Evolutionary conservation across 2,888 invertebrate genomes (phyloP).

Genomic region (Meganola albula): DNA sequence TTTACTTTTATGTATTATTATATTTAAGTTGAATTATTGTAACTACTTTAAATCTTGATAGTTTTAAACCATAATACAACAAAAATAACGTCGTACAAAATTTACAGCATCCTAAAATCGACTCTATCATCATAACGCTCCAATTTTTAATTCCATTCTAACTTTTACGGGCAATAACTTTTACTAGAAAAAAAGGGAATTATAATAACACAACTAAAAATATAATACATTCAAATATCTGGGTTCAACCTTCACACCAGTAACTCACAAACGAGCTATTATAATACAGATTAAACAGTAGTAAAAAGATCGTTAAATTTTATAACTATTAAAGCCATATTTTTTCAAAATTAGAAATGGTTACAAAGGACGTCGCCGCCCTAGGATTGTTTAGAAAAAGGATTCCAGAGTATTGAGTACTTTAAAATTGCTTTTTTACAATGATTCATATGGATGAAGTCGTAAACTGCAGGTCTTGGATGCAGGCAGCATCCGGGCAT

Average conservation of each 20-base stretch:
- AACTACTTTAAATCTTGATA: too few relatives aligned
- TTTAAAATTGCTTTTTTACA: slow-evolving; percentile 46
- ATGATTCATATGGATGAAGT: slow-evolving; percentile 54
- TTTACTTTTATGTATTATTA: too few relatives aligned
- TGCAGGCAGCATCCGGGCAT: slow-evolving; percentile 38
- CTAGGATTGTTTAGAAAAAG: slow-evolving; percentile 46
- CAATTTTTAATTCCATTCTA: slow-evolving; percentile 9
- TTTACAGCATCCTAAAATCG: too few relatives aligned
- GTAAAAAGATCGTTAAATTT: slow-evolving; percentile 69
- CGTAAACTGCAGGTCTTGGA: slow-evolving; percentile 50
- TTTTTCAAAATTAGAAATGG: slow-evolving; percentile 62
- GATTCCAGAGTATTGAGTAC: slow-evolving; percentile 52
- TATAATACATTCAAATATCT: slow-evolving; percentile 12
- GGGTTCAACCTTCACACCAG: slow-evolving; percentile 35
- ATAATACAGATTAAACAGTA: slow-evolving; percentile 69
- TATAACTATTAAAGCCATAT: slow-evolving; percentile 61
- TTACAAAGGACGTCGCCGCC: slow-evolving; percentile 58
- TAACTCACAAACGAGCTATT: slow-evolving; percentile 53
- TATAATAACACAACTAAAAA: slow-evolving; percentile 22
- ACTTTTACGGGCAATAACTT: slow-evolving; percentile 19
- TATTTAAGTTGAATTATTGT: too few relatives aligned
- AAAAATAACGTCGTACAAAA: too few relatives aligned
- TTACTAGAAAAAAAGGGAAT: slow-evolving; percentile 20
- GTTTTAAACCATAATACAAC: too few relatives aligned
- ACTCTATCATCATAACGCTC: slow-evolving; percentile 21